A percentile compares a stretch with the other conserved stretches of the same genome.
These are phyloP conservation scores for Aurelia aurita DNA, from an alignment of 30 jellyfish, hydroid and myxozoan species.

Conservation along the genomic window DNA sequence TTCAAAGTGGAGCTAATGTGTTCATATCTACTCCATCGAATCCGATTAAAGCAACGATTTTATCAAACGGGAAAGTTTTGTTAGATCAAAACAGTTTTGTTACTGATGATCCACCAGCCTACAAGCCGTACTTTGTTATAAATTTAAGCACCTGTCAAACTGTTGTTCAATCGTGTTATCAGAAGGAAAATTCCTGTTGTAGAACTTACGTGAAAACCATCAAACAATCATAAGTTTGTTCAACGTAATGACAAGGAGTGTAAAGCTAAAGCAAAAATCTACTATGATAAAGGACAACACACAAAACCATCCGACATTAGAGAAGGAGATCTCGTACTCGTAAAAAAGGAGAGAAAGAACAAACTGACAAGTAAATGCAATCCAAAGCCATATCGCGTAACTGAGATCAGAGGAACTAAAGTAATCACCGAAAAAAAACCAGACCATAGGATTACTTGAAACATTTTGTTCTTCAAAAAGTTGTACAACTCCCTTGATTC, in stretches of 20 bases:
- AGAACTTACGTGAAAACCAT: no score
- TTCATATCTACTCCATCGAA: no score
- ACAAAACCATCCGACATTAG: slow-evolving; percentile 42
- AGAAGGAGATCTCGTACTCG: slow-evolving; percentile 40
- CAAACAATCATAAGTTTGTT: slow-evolving; percentile 20
- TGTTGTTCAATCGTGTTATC: no score
- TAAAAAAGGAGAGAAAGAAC: slow-evolving; percentile 24
- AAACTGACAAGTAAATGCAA: slow-evolving; percentile 21
- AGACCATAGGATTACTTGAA: slow-evolving; percentile 53
- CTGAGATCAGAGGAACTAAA: slow-evolving; percentile 44
- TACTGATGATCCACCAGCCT: no score
- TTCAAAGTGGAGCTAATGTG: no score
- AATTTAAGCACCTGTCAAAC: no score
- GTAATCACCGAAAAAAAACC: slow-evolving; percentile 33
- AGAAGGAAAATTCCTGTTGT: no score
- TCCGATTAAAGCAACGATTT: no score
- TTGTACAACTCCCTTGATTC: slow-evolving; percentile 43
- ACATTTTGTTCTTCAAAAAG: slow-evolving; percentile 41
- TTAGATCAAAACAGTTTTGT: no score
- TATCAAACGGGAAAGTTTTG: no score
- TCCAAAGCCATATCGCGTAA: slow-evolving; percentile 37
- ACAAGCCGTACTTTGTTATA: no score
- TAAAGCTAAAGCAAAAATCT: slow-evolving; percentile 30
- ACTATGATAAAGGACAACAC: slow-evolving; percentile 42
- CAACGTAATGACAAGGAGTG: slow-evolving; percentile 20